These are phyloP conservation scores for Heliconius congener DNA, from an alignment of 1,140 invertebrate genomes.

Conservation along the genomic window DNA sequence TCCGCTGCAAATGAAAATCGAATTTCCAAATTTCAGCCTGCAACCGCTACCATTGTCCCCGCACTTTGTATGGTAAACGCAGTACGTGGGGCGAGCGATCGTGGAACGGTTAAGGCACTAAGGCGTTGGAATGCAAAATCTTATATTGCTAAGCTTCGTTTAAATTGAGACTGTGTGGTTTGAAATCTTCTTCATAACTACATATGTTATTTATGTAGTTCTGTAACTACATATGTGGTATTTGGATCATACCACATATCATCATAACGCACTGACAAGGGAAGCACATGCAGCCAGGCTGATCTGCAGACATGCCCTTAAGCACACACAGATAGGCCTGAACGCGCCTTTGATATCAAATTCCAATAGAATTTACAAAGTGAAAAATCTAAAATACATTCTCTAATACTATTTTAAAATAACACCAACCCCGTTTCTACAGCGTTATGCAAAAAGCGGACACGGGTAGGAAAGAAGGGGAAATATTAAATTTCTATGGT, in stretches of 20 bases:
- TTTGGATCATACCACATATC: no score
- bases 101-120: not conserved
- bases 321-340: not conserved
- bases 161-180: not conserved
- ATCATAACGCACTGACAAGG: not conserved
- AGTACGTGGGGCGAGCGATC: not conserved
- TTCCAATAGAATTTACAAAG: not conserved
- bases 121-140: not conserved
- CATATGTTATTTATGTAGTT: no score
- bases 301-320: not conserved
- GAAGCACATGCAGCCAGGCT: not conserved
- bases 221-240: no score
- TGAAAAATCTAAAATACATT: not conserved
- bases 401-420: conserved; percentile 3
- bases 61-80: not conserved
- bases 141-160: not conserved
- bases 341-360: not conserved
- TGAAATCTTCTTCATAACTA: not conserved
- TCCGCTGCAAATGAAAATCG: conserved; percentile 13
- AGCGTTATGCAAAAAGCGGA: not conserved
- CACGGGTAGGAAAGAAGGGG: not conserved
- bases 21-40: conserved; percentile 16
- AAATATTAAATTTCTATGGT: conserved; percentile 1
- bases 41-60: conserved; percentile 7
- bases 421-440: not conserved